phyloP scores from a whole-genome alignment of 2,113 vertebrate genomes.

The Merops nubicus region DNA sequence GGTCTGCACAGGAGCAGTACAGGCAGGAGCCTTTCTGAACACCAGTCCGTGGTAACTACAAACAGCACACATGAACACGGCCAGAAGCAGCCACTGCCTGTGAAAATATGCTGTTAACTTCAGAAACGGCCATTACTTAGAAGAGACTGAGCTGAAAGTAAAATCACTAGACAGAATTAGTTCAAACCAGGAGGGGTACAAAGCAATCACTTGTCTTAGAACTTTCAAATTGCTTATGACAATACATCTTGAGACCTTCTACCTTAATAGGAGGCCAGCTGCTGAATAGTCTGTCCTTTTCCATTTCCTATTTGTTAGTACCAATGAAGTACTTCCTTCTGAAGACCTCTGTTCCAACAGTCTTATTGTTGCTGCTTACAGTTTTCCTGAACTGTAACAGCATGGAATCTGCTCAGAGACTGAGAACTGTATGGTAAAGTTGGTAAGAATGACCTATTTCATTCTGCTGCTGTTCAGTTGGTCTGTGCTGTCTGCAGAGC shows the following conservation, averaged over 20 bases:
- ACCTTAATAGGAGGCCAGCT: neutral
- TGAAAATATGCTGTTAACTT: too few relatives aligned
- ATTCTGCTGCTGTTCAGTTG: neutral
- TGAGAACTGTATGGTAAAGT: neutral
- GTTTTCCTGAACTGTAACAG: neutral
- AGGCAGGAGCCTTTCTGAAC: too few relatives aligned
- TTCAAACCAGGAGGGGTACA: neutral
- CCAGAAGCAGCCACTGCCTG: too few relatives aligned
- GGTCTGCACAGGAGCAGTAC: too few relatives aligned
- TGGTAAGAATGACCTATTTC: neutral
- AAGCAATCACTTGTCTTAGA: neutral
- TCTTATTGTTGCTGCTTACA: neutral
- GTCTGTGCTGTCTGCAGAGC: neutral
- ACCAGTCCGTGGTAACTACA: too few relatives aligned
- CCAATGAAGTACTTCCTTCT: neutral
- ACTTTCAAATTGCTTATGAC: neutral
- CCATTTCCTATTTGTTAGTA: neutral
- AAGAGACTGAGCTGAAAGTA: too few relatives aligned
- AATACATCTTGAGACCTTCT: neutral
- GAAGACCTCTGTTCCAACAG: neutral
- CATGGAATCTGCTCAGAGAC: neutral
- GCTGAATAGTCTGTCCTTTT: neutral
- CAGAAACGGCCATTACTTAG: too few relatives aligned
- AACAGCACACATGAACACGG: too few relatives aligned
- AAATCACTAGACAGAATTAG: too few relatives aligned